Evolutionary conservation across 2,888 invertebrate genomes (phyloP).

Genomic region (Rambutsinella grinnellia): DNA sequence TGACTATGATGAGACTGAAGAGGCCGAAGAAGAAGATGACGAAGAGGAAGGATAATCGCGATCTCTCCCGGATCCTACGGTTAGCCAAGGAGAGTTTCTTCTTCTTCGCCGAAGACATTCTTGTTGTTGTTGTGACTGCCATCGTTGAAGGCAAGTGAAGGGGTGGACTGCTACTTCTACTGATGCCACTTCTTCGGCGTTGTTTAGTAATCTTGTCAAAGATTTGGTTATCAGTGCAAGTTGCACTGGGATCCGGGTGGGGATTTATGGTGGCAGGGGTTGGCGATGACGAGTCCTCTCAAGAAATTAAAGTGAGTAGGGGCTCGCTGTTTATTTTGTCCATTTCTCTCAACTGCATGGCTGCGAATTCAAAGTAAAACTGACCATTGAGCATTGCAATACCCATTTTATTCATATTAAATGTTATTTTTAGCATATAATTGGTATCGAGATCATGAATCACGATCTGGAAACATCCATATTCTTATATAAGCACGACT

Average conservation of each 20-base stretch:
- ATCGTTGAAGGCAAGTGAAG: constrained; percentile 4
- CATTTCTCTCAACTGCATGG: too few relatives aligned
- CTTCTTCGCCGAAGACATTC: constrained; percentile 53
- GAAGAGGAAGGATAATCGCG: constrained; percentile 90
- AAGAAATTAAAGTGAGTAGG: too few relatives aligned
- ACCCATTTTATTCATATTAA: too few relatives aligned
- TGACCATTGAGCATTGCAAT: too few relatives aligned
- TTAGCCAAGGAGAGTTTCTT: constrained; percentile 61
- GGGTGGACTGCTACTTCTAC: constrained; percentile 1
- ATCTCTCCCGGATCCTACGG: constrained; percentile 74
- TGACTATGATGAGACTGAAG: constrained; percentile 88
- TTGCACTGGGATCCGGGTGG: too few relatives aligned
- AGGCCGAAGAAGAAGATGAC: constrained; percentile 92
- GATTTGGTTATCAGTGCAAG: background rate
- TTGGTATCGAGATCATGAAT: too few relatives aligned
- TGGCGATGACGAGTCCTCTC: too few relatives aligned
- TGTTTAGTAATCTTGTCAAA: constrained; percentile 31
- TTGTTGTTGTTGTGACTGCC: constrained; percentile 27
- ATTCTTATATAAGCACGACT: too few relatives aligned
- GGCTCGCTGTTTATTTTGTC: too few relatives aligned
- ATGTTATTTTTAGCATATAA: too few relatives aligned
- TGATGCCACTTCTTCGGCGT: constrained; percentile 17
- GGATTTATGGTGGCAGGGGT: constrained; percentile 25
- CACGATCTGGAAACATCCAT: too few relatives aligned
- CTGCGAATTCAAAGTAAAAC: too few relatives aligned